Evolutionary conservation across 2,113 vertebrate genomes (phyloP), one percentile per base, ranked within the genome.

Genomic region (Lichenostomus cassidix): DNA sequence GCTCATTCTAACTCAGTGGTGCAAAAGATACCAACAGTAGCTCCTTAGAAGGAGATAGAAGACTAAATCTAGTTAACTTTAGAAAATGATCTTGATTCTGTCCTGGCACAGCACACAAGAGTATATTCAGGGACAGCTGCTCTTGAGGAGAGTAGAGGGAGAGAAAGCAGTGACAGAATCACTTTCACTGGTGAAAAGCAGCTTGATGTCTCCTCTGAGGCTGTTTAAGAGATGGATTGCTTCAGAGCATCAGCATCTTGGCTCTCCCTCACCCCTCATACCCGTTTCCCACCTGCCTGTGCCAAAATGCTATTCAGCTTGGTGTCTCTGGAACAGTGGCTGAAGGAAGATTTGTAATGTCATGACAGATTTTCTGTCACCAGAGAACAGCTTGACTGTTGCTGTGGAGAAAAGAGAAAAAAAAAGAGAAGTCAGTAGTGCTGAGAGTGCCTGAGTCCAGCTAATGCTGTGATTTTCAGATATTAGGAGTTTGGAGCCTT

Each of bases 281-380:
- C 62, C 50, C 0, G 0, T 88, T 85, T 95, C 67, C 81, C 70
- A 87, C 87, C 78, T 87, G 59, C 74, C 67, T 87, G 37, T n/a
- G 39, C 81, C 84, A 95, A 92, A 96, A 82, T 59, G 52, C 33
- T 84, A 8, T 92, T 95, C 91, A 85, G 37, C 33, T 60, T 87
- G n/a, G 44, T 84, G 73, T 67, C 70, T 94, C 77, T 11, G 0
- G 64, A 92, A n/a, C 67, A 79, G 53, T 46, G 78, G 69, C 74
- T 62, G 58, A 56, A 90, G 81, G 63, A 94, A 85, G 70, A 89
- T 75, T 74, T 1, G 0, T 83, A 89, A 76, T 90, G 46, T 95
- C 89, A 85, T 78, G 82, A 85, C 91, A 95, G 91, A 83, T 95
- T 95, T 95, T 83, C 84, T 91, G 78, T 69, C 87, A 94, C 70